A percentile compares a stretch with the other conserved stretches of the same genome.
Conservation (phyloP, 2,113 vertebrate genomes). For the Aegypius monachus region DNA sequence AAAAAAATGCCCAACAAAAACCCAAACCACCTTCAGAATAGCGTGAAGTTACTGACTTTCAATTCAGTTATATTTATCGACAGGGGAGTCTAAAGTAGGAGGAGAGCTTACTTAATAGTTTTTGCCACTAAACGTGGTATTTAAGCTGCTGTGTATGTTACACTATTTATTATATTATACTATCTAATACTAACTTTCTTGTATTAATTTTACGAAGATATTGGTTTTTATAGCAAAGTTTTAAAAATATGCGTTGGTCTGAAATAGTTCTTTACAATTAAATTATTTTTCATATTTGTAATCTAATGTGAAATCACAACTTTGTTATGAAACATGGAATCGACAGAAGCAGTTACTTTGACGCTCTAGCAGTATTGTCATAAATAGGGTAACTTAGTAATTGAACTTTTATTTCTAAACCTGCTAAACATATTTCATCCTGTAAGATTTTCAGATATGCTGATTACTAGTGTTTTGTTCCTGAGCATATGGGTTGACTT, state of each 20-base stretch:
- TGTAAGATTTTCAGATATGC: background rate
- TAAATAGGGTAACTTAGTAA: background rate
- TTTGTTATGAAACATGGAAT: background rate
- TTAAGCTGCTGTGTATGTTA: background rate
- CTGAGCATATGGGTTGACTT: background rate
- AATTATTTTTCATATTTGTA: background rate
- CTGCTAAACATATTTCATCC: background rate
- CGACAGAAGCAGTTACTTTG: constrained; percentile 5
- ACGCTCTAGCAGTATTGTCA: background rate
- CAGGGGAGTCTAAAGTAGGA: background rate
- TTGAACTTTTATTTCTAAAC: background rate
- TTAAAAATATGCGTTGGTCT: background rate
- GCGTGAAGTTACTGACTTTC: background rate
- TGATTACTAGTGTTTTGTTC: background rate
- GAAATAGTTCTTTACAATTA: background rate
- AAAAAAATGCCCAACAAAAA: background rate
- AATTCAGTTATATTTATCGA: background rate
- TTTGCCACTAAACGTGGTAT: background rate
- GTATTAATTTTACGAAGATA: background rate
- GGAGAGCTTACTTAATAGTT: background rate
- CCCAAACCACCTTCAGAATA: background rate
- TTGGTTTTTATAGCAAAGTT: background rate
- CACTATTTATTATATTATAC: background rate
- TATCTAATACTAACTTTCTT: background rate
- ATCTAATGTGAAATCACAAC: background rate